A percentile compares a stretch with the other conserved stretches of the same genome.
phyloP scores from a whole-genome alignment of 1,140 invertebrate genomes.

The Maconellicoccus hirsutus region DNA sequence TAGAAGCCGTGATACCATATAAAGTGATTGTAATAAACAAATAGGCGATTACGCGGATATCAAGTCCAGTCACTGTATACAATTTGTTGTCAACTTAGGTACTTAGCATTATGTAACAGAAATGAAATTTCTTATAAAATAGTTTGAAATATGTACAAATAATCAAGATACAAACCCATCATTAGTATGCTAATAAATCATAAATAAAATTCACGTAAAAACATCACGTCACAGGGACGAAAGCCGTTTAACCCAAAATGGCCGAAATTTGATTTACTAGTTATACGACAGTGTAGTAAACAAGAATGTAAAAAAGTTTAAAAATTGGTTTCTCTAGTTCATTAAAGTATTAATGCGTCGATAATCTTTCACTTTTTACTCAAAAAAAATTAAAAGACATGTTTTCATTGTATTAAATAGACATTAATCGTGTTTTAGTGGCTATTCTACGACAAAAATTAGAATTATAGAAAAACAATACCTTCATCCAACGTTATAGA shows the following conservation, averaged over 20 bases:
- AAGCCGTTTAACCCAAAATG: constrained; percentile 21
- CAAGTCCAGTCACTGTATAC: background rate
- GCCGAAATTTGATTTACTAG: constrained; percentile 19
- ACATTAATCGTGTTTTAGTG: too few species aligned
- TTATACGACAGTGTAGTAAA: background rate
- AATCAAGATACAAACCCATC: constrained; percentile 19
- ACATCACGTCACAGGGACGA: constrained; percentile 21
- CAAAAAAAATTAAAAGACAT: too few species aligned
- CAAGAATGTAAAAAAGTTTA: background rate
- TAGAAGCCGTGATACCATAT: constrained; percentile 19
- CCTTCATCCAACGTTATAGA: too few species aligned
- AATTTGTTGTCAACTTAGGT: background rate
- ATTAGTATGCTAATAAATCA: constrained; percentile 22
- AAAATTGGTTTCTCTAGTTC: background rate
- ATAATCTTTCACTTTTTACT: too few species aligned
- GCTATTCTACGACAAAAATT: too few species aligned
- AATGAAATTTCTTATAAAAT: constrained; percentile 10
- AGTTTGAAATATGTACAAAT: constrained; percentile 3
- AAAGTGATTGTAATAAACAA: constrained; percentile 15
- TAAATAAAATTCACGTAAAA: constrained; percentile 16
- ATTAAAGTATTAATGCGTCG: background rate
- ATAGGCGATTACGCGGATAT: constrained; percentile 3
- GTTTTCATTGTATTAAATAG: too few species aligned
- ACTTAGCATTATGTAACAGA: background rate
- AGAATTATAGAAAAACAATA: too few species aligned